Conservation (phyloP, 2,113 vertebrate genomes). For the Pipra filicauda region DNA sequence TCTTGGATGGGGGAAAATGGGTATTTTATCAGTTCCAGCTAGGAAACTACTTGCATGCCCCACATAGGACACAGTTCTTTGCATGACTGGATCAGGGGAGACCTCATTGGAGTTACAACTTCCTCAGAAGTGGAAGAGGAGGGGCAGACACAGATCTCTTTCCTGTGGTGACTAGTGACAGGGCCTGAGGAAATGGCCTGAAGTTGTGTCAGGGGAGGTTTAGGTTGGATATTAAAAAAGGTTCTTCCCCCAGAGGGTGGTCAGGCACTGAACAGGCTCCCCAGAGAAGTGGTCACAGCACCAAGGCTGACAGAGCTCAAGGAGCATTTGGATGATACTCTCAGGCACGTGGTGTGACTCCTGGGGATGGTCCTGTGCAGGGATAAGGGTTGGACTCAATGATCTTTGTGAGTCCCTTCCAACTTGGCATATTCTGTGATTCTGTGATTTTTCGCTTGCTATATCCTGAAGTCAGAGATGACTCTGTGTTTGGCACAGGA, state of each 20-base stretch:
- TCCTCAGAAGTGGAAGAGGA: neutral
- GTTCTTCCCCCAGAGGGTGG: neutral
- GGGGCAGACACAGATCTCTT: neutral
- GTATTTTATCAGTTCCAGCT: neutral
- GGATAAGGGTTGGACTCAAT: neutral
- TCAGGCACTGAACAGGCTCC: neutral
- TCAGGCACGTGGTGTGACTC: neutral
- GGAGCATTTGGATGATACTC: neutral
- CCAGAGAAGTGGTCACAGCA: neutral
- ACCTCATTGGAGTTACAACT: neutral
- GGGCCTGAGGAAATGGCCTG: neutral
- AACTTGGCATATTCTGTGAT: neutral
- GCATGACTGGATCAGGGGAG: neutral
- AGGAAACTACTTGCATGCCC: neutral
- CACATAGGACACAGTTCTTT: neutral
- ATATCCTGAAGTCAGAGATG: neutral
- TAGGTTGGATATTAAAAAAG: neutral
- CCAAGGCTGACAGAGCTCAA: neutral
- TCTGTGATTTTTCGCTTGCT: neutral
- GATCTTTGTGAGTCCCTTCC: too few relatives aligned
- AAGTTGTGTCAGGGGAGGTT: neutral
- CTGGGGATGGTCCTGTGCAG: neutral
- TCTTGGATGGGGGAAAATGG: neutral
- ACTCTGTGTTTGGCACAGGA: neutral
- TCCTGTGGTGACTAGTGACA: neutral